Percentiles rank a stretch among this genome's conserved stretches.
phyloP scores from a whole-genome alignment of 2,888 invertebrate species.

The Thereva nobilitata region DNA sequence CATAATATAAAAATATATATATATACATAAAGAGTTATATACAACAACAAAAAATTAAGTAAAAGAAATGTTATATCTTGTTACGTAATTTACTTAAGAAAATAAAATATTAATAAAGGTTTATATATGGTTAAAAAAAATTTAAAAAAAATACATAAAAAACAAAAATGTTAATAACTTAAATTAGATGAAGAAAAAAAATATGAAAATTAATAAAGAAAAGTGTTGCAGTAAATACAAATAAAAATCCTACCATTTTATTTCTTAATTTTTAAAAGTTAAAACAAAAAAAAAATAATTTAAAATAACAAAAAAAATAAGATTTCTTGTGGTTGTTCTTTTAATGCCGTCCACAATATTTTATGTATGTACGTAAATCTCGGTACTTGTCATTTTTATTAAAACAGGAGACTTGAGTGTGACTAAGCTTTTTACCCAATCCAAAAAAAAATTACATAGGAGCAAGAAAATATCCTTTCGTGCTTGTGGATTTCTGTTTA shows the following conservation, averaged over 20 bases:
- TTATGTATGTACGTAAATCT: conserved; percentile 2
- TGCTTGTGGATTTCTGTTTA: conserved; percentile 23
- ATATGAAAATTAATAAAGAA: no score
- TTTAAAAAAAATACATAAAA: no score
- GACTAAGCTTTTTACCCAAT: conserved; percentile 17
- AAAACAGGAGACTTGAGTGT: neutral
- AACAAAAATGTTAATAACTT: no score
- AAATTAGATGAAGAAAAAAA: no score
- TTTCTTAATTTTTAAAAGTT: conserved; percentile 23
- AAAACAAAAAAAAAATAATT: no score
- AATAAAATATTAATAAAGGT: conserved; percentile 14
- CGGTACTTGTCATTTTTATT: conserved; percentile 9
- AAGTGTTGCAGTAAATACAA: no score
- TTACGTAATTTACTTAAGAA: conserved; percentile 32
- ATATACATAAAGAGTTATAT: conserved; percentile 7
- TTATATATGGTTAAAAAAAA: conserved; percentile 3
- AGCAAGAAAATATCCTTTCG: conserved; percentile 15
- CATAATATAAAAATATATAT: conserved; percentile 18
- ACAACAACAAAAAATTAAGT: neutral
- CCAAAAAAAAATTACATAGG: no score
- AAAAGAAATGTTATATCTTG: conserved; percentile 25
- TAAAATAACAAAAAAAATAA: no score
- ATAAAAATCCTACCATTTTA: conserved; percentile 12
- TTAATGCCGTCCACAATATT: conserved; percentile 38
- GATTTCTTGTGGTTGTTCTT: conserved; percentile 34